Conservation (phyloP, 2,888 invertebrate genomes). For the Eupithecia abbreviata region DNA sequence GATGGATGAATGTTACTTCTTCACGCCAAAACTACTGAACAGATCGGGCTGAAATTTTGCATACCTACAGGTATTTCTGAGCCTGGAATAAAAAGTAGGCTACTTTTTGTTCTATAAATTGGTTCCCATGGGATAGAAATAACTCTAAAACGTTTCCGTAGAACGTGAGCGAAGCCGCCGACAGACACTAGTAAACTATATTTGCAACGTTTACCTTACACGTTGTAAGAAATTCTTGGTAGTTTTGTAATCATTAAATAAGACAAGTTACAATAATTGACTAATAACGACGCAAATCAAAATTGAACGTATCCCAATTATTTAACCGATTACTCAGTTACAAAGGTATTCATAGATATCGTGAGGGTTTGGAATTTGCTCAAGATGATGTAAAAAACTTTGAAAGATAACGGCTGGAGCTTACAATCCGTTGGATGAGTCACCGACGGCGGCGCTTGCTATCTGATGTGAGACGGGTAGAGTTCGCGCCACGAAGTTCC, state of each 20-base stretch:
- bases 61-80: too few relatives aligned
- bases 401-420: constrained; percentile 23
- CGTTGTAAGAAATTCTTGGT: background rate
- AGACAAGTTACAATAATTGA: background rate
- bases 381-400: constrained; percentile 20
- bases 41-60: too few relatives aligned
- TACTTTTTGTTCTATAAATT: too few relatives aligned
- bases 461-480: background rate
- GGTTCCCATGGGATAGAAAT: too few relatives aligned
- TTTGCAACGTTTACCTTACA: background rate
- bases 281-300: background rate
- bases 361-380: constrained; percentile 20
- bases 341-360: background rate
- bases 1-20: too few relatives aligned
- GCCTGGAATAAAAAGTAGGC: too few relatives aligned
- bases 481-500: background rate
- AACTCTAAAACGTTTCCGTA: too few relatives aligned
- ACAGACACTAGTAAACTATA: background rate
- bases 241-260: background rate
- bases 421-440: constrained; percentile 31
- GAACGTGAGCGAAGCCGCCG: too few relatives aligned
- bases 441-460: constrained; percentile 12
- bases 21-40: too few relatives aligned
- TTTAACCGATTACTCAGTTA: background rate
- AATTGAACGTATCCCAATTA: background rate